Percentiles rank a stretch among this genome's conserved stretches.
phyloP scores from a whole-genome alignment of 2,113 vertebrate genomes.

The Condylura cristata region DNA sequence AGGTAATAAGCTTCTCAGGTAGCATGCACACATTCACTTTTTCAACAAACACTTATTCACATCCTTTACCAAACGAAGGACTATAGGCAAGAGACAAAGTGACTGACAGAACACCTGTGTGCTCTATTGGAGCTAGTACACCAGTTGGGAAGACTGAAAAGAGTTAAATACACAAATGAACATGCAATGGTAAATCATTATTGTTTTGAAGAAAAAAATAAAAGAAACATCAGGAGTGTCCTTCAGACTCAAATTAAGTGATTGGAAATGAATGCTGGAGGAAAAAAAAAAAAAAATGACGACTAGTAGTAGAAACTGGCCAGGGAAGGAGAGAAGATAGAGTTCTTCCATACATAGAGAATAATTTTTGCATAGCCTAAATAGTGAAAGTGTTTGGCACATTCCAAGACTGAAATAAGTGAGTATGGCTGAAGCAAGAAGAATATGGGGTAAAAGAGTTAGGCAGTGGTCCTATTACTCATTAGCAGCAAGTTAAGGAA shows the following conservation, averaged over 20 bases:
- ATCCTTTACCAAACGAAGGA: not conserved
- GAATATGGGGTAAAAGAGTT: not conserved
- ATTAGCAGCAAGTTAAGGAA: not conserved
- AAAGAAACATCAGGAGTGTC: not conserved
- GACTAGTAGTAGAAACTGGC: not conserved
- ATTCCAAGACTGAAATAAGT: not conserved
- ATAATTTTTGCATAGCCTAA: not conserved
- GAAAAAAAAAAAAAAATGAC: constrained; percentile 11
- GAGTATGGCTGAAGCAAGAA: too few relatives aligned
- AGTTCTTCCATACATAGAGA: not conserved
- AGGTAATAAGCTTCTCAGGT: not conserved
- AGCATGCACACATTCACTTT: not conserved
- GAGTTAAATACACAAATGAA: not conserved
- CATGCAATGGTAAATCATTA: not conserved
- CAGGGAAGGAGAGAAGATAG: not conserved
- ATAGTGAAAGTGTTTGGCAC: not conserved
- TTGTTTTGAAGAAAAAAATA: not conserved
- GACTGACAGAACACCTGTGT: not conserved
- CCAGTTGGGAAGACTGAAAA: not conserved
- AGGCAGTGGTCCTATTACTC: not conserved
- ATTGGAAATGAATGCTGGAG: not conserved
- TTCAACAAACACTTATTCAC: not conserved
- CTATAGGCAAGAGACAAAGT: not conserved
- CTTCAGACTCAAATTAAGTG: not conserved
- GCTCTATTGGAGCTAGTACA: not conserved